phyloP scores from a whole-genome alignment of 2,113 vertebrate genomes.

The Lepus americanus region DNA sequence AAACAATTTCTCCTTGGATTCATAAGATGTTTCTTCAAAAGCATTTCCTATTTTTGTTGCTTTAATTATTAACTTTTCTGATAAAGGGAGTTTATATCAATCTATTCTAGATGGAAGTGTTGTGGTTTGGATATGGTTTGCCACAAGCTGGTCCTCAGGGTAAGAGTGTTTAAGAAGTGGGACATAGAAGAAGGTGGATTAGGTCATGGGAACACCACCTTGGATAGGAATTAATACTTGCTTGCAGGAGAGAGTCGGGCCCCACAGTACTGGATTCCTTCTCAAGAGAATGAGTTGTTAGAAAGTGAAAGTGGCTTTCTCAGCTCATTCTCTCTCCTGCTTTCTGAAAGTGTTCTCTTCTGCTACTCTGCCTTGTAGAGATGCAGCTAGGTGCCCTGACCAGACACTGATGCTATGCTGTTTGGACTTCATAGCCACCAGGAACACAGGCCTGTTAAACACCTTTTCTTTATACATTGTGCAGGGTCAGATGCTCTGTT shows the following conservation, averaged over 20 bases:
- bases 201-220: not conserved
- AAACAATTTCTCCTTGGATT: not conserved
- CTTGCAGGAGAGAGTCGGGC: not conserved
- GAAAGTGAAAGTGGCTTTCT: not conserved
- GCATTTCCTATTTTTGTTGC: not conserved
- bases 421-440: not conserved
- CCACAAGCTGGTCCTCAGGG: not conserved
- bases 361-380: not conserved
- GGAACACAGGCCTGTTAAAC: not conserved
- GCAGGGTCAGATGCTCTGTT: not conserved
- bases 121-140: not conserved
- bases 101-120: not conserved
- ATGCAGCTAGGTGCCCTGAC: not conserved
- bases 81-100: not conserved
- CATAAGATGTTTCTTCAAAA: not conserved
- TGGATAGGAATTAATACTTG: not conserved
- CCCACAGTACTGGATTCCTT: not conserved
- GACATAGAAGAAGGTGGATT: not conserved
- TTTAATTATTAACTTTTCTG: not conserved
- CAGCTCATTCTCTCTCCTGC: not conserved
- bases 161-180: not conserved
- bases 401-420: not conserved
- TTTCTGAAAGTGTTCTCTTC: rapidly evolving
- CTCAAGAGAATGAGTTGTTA: not conserved
- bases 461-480: not conserved